Base-by-base conservation (phyloP, 1,140 invertebrate species). In the Cyphomyrmex costatus region DNA sequence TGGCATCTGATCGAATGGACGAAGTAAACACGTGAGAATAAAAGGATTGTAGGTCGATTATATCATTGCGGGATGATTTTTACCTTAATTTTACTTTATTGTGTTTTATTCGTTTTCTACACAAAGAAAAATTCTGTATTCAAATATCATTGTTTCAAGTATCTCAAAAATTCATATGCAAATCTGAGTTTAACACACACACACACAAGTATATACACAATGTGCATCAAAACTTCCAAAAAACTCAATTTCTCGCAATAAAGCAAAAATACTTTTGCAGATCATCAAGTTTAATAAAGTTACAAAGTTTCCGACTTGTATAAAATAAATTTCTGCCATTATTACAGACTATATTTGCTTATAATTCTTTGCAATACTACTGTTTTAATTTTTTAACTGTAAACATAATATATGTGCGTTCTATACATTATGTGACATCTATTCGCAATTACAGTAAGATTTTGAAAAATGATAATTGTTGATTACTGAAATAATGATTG, bases 31-130 rank as follows among this genome's bases (percentile, higher is more conserved):
- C 3, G 4, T 4, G n/a, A 16, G 16, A 19, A 49, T 65, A 63
- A 79, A 66, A 6, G 24, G 36, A 61, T 65, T 19, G 60, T 33
- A 1, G 6, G 0, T 16, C 33, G 56, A 42, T 65, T 65, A 6
- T 36, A 21, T 14, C 49, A 56, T 3, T 12, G 27, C n/a, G 12
- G 27, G 14, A 24, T 14, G n/a, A 58, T 12, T 74, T 42, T 76
- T 4, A 60, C 60, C 73, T 76, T 76, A 76, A 76, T 76, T 76
- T 76, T 27, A 60, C 14, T 21, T 24, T 33, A 16, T 4, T 77
- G 4, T 42, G 73, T 77, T 77, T 36, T 0, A 7, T 27, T 77
- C 14, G 2, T 4, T 49, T 42, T 6, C 4, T 36, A 12, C 14
- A 6, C 36, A 42, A 7, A 42, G 36, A 42, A 12, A 42, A 42